Base-by-base conservation (phyloP, 2,113 vertebrate species). In the Larimichthys crocea region DNA sequence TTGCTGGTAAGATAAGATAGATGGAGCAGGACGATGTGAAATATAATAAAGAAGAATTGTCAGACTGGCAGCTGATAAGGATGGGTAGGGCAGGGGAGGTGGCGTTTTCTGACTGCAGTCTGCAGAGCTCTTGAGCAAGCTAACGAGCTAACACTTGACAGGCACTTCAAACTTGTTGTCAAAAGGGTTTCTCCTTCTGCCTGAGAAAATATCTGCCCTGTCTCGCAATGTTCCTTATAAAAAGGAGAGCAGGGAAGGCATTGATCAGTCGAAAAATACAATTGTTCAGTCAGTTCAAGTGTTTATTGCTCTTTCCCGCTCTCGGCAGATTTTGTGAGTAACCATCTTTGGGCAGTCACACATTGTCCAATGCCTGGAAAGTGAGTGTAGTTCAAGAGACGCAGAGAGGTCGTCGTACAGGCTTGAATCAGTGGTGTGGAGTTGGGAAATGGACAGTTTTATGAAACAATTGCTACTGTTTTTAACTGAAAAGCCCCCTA, bases 91-190 rank as follows among this genome's bases (percentile, higher is more conserved):
- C 17, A 50, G 14, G 46, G 42, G 26, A 53, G 26, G 72, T 24
- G 22, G 24, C 3, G 1, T 16, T 44, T 16, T 44, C 60, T 3
- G 17, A 16, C 60, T 46, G 67, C 55, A 76, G 49, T 52, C 46
- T 61, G 42, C 62, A 59, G 59, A 78, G 67, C 20, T 67, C 29
- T 52, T 64, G 22, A 81, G 48, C 49, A 62, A 60, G 40, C 35
- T 71, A 69, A n/a, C n/a, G n/a, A n/a, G n/a, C n/a, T n/a, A n/a
- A 10, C 73, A 59, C n/a, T 65, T 29, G 35, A 69, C 79, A 65
- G 83, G 31, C 10, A 65, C 76, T 79, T 80, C 85, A 49, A 84
- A 80, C 69, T 40, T 53, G 5, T 46, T 17, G 46, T 80, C 42
- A 14, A 29, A 42, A 5, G n/a, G 14, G 63, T 57, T n/a, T 59